Conservation (phyloP, 2,888 invertebrate species). For the Odontothrips loti region DNA sequence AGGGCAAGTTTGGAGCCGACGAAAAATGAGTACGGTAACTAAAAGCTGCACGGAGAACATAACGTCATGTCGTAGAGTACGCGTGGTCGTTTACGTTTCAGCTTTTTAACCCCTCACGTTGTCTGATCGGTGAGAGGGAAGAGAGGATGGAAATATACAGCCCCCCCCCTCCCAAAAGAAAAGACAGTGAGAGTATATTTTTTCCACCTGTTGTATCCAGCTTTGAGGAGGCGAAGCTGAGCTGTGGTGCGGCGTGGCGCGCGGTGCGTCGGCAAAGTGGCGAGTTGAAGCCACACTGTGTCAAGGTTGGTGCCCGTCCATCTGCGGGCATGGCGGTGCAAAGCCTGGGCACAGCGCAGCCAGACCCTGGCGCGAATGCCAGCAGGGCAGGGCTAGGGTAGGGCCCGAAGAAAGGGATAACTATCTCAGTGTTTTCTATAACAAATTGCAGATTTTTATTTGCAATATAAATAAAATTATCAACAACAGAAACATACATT, state of each 20-base stretch:
- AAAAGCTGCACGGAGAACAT: no score
- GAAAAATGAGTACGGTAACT: no score
- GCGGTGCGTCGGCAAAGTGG: neutral
- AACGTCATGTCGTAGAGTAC: no score
- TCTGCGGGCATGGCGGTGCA: neutral
- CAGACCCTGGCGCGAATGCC: neutral
- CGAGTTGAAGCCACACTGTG: conserved; percentile 1
- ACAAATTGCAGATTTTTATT: neutral
- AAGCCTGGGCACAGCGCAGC: neutral
- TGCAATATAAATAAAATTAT: conserved; percentile 17
- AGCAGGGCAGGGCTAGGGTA: neutral
- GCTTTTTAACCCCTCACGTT: no score
- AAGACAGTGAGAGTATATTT: no score
- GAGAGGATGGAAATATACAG: no score
- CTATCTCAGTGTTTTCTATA: neutral
- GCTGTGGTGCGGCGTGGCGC: neutral
- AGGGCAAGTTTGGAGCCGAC: no score
- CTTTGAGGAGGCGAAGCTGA: neutral
- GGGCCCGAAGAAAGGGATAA: neutral
- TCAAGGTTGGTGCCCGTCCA: neutral
- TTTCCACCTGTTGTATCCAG: neutral
- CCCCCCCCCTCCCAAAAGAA: no score
- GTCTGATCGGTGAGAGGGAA: no score
- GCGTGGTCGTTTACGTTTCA: no score
- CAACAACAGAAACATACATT: conserved; percentile 21